These are phyloP conservation scores for Spongilla lacustris DNA, from an alignment of 37 sponge, comb jelly and placozoan genomes.

Conservation along the genomic window DNA sequence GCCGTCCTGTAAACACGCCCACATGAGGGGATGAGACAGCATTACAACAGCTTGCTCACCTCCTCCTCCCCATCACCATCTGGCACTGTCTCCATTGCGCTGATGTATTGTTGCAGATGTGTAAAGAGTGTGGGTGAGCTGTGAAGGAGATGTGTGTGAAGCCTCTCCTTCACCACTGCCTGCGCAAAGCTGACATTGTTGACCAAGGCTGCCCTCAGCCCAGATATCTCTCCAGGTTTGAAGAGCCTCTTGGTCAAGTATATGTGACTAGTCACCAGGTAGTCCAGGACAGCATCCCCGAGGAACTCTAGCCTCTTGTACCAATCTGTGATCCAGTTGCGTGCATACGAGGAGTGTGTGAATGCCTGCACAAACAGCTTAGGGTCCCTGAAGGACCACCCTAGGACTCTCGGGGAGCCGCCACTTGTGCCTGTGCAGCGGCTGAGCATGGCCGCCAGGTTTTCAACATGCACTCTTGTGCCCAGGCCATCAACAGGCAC, in stretches of 20 bases:
- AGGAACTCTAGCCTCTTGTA: conserved; percentile 98
- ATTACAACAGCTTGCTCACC: neutral
- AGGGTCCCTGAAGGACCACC: conserved; percentile 77
- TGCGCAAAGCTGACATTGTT: conserved; percentile 88
- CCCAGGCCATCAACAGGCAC: neutral
- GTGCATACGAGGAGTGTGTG: conserved; percentile 91
- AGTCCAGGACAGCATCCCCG: conserved; percentile 97
- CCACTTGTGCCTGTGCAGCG: neutral
- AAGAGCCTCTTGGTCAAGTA: conserved; percentile 68
- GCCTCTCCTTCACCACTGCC: conserved; percentile 48
- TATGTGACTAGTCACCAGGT: conserved; percentile 79
- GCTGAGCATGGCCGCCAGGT: neutral
- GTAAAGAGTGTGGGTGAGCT: conserved; percentile 54
- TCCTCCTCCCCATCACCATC: conserved; percentile 6
- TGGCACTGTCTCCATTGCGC: neutral
- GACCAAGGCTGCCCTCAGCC: conserved; percentile 88
- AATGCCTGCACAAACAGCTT: conserved; percentile 84
- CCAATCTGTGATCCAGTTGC: conserved; percentile 86
- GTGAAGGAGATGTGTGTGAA: conserved; percentile 58
- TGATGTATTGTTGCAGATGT: conserved; percentile 36
- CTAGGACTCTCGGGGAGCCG: conserved; percentile 19
- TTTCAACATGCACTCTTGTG: neutral
- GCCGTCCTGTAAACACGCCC: neutral
- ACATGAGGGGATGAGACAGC: neutral
- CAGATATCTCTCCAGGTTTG: conserved; percentile 83